Evolutionary conservation across 2,797 vertebrate genomes (phyloP).

Genomic region (Sebastes minor): DNA sequence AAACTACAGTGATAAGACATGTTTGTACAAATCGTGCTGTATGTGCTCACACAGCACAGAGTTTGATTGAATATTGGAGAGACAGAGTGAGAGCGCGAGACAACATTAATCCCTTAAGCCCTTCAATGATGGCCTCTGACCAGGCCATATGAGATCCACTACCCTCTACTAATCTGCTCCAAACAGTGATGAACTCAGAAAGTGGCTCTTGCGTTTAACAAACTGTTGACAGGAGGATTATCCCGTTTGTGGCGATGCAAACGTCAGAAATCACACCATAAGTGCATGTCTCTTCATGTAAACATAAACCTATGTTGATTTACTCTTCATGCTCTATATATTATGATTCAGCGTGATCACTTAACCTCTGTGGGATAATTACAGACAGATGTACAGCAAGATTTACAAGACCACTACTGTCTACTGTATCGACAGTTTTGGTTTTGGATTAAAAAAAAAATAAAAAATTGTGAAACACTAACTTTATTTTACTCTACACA

Average conservation of each 20-base stretch:
- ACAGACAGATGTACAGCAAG: constrained; percentile 10
- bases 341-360: constrained; percentile 32
- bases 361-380: constrained; percentile 39
- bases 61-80: constrained; percentile 80
- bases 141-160: constrained; percentile 85
- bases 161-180: constrained; percentile 83
- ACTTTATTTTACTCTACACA: neutral
- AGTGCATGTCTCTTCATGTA: constrained; percentile 61
- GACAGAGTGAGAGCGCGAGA: constrained; percentile 60
- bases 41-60: constrained; percentile 43
- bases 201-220: constrained; percentile 83
- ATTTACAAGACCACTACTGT: neutral
- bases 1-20: constrained; percentile 46
- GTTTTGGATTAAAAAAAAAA: neutral
- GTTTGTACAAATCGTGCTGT: constrained; percentile 58
- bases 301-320: constrained; percentile 42
- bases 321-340: constrained; percentile 39
- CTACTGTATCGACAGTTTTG: neutral
- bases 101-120: constrained; percentile 86
- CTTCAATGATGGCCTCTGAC: constrained; percentile 85
- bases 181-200: constrained; percentile 84
- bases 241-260: constrained; percentile 70
- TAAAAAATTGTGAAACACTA: neutral
- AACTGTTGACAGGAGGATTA: constrained; percentile 84
- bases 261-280: constrained; percentile 68